Evolutionary conservation across 2,797 vertebrate genomes (phyloP).

Genomic region (Gallinago solitaria): DNA sequence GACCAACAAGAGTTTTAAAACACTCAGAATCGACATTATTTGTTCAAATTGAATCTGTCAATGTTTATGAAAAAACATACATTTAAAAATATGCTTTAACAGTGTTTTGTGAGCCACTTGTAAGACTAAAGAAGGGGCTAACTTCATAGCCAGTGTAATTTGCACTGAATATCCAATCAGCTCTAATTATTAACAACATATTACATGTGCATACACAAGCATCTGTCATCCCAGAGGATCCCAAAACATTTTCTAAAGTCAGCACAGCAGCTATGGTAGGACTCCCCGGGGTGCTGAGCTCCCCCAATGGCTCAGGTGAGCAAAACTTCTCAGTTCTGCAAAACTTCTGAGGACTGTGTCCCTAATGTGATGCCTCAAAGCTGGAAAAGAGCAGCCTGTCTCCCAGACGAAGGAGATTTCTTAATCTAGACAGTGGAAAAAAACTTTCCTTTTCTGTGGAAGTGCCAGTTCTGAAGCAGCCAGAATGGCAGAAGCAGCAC

Average conservation of each 20-base stretch:
- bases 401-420: background rate
- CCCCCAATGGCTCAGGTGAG: background rate
- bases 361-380: background rate
- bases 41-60: conserved; percentile 37
- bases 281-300: background rate
- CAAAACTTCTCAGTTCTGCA: background rate
- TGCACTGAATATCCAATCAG: conserved; percentile 63
- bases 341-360: background rate
- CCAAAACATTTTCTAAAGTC: conserved; percentile 25
- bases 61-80: conserved; percentile 47
- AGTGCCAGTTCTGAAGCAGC: background rate
- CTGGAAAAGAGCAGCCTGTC: background rate
- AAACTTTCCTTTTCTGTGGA: background rate
- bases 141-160: conserved; percentile 62
- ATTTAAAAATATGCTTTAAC: conserved; percentile 56
- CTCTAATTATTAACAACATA: conserved; percentile 60
- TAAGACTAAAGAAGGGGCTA: conserved; percentile 51
- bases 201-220: conserved; percentile 59
- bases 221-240: conserved; percentile 61
- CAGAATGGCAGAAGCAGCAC: background rate
- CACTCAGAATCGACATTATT: conserved; percentile 22
- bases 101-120: conserved; percentile 51
- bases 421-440: background rate
- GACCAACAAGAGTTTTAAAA: conserved; percentile 42
- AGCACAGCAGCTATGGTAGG: background rate